Evolutionary conservation across 1,140 invertebrate species (phyloP).

Genomic region (Scaptodrosophila lebanonensis): DNA sequence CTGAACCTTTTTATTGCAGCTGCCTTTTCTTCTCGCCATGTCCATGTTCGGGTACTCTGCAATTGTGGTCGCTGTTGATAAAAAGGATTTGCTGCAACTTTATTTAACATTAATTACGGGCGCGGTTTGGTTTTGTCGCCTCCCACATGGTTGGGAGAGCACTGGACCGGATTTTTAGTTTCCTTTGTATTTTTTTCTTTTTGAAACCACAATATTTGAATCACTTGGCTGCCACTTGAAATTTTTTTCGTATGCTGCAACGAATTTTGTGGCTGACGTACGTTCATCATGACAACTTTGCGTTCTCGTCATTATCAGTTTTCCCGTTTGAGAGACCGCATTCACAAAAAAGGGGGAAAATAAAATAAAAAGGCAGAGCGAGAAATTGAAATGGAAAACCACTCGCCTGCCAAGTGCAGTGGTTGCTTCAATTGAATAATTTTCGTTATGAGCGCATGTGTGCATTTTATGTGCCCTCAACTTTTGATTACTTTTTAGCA

Average conservation of each 20-base stretch:
- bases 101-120: slow-evolving; percentile 66
- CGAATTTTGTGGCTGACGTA: slow-evolving; percentile 23
- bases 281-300: slow-evolving; percentile 40
- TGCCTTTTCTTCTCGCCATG: no score
- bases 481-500: slow-evolving; percentile 48
- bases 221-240: slow-evolving; percentile 46
- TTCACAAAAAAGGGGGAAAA: slow-evolving; percentile 24
- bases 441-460: slow-evolving; percentile 42
- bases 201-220: slow-evolving; percentile 53
- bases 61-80: slow-evolving; percentile 15
- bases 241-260: neutral
- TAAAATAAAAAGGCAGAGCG: slow-evolving; percentile 1
- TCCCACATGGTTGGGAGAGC: no score
- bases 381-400: slow-evolving; percentile 38
- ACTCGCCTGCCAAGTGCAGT: slow-evolving; percentile 59
- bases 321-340: slow-evolving; percentile 24
- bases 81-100: slow-evolving; percentile 49
- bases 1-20: no score
- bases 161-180: slow-evolving; percentile 31
- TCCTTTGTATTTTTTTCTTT: slow-evolving; percentile 10
- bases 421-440: slow-evolving; percentile 63
- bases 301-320: slow-evolving; percentile 42
- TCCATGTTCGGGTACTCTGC: no score
- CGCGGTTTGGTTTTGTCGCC: slow-evolving; percentile 45
- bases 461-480: slow-evolving; percentile 56